Conservation (phyloP, 2,888 invertebrate species). For the Lasius platythorax region DNA sequence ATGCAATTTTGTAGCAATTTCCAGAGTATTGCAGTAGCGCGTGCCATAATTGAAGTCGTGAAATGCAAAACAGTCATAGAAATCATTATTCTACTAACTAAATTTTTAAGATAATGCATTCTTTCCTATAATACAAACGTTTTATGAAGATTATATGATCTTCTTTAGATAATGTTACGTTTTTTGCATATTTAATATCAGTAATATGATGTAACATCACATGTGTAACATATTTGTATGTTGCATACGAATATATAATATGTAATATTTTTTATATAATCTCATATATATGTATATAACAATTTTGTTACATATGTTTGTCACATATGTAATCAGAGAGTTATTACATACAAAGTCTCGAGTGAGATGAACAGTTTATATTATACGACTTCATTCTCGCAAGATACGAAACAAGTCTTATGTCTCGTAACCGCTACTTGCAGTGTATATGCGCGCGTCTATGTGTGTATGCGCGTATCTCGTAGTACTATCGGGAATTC, state of each 20-base stretch:
- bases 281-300: background rate
- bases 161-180: background rate
- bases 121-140: background rate
- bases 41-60: slow-evolving; percentile 36
- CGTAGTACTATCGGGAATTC: slow-evolving; percentile 50
- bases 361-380: background rate
- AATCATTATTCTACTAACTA: slow-evolving; percentile 23
- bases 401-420: slow-evolving; percentile 26
- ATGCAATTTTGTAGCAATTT: slow-evolving; percentile 36
- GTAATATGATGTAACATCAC: background rate
- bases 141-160: background rate
- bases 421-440: slow-evolving; percentile 9
- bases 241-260: background rate
- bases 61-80: slow-evolving; percentile 27
- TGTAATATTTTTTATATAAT: background rate
- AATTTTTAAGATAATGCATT: slow-evolving; percentile 17
- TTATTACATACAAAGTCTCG: slow-evolving; percentile 14
- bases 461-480: background rate
- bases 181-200: background rate
- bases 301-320: slow-evolving; percentile 5
- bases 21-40: slow-evolving; percentile 12
- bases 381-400: slow-evolving; percentile 33
- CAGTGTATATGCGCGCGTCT: background rate
- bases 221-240: slow-evolving; percentile 3
- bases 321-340: background rate